Conservation (phyloP, 2,797 vertebrate species). For the Psittacula derbiana region DNA sequence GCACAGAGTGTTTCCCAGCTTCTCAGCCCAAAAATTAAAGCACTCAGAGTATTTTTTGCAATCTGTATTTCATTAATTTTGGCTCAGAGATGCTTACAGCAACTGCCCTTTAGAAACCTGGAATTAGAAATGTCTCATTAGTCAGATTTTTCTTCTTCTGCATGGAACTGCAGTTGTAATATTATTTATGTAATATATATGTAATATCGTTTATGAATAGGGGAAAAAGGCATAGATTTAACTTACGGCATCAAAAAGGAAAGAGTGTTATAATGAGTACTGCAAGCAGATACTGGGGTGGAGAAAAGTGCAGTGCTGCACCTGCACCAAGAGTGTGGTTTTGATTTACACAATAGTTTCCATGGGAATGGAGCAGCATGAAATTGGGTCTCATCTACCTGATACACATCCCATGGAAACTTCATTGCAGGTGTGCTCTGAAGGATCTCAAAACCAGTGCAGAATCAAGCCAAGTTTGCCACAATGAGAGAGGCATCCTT, state of each 20-base stretch:
- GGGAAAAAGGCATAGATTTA: background rate
- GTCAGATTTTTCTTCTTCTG: background rate
- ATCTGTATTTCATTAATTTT: background rate
- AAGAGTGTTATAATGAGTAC: accelerated
- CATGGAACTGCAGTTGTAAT: background rate
- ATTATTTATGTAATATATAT: background rate
- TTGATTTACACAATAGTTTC: background rate
- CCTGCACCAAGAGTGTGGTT: accelerated
- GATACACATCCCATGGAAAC: background rate
- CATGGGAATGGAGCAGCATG: accelerated
- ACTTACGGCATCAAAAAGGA: accelerated
- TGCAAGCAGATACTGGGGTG: accelerated
- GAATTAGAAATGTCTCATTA: background rate
- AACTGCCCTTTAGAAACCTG: background rate
- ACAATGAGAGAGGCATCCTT: accelerated
- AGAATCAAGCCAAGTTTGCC: background rate
- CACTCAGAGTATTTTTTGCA: background rate
- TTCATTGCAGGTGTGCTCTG: accelerated
- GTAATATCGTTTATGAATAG: background rate
- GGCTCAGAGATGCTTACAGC: background rate
- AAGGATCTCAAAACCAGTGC: background rate
- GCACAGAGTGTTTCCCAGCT: background rate
- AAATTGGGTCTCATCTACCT: background rate
- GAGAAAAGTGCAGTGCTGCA: background rate
- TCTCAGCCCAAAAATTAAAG: background rate